Evolutionary conservation across 2,888 invertebrate species (phyloP).

Genomic region (Hirtodrosophila histrioides): DNA sequence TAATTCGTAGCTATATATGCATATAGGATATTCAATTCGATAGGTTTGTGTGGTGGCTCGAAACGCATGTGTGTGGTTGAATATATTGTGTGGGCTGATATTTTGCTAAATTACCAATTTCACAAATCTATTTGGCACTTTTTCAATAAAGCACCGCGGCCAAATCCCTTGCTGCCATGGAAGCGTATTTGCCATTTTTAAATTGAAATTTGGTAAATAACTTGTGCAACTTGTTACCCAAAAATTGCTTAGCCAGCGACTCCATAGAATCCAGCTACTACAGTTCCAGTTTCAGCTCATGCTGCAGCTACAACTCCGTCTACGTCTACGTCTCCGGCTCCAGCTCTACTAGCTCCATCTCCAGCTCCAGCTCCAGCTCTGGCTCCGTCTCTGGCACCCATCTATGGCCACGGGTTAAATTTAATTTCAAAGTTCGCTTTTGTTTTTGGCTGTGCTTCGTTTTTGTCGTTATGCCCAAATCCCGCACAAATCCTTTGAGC

Average conservation of each 20-base stretch:
- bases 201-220: conserved; percentile 48
- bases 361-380: background rate
- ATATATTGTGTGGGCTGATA: conserved; percentile 24
- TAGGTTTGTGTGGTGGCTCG: conserved; percentile 7
- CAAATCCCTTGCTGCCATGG: background rate
- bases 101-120: conserved; percentile 69
- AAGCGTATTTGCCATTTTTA: conserved; percentile 51
- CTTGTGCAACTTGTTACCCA: background rate
- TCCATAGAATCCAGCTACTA: conserved; percentile 3
- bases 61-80: conserved; percentile 1
- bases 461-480: conserved; percentile 78
- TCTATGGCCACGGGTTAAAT: conserved; percentile 68
- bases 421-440: conserved; percentile 72
- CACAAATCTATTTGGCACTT: conserved; percentile 61
- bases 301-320: conserved; percentile 4
- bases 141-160: conserved; percentile 40
- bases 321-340: background rate
- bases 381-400: background rate
- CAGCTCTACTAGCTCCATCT: background rate
- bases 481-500: conserved; percentile 80
- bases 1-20: conserved; percentile 9
- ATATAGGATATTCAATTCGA: conserved; percentile 1
- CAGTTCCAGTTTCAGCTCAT: conserved; percentile 2
- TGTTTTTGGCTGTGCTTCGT: conserved; percentile 62
- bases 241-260: conserved; percentile 50